Percentiles rank a stretch among this genome's conserved stretches.
Evolutionary conservation across 2,113 vertebrate species (phyloP).

Genomic region (Trogon melanurus): DNA sequence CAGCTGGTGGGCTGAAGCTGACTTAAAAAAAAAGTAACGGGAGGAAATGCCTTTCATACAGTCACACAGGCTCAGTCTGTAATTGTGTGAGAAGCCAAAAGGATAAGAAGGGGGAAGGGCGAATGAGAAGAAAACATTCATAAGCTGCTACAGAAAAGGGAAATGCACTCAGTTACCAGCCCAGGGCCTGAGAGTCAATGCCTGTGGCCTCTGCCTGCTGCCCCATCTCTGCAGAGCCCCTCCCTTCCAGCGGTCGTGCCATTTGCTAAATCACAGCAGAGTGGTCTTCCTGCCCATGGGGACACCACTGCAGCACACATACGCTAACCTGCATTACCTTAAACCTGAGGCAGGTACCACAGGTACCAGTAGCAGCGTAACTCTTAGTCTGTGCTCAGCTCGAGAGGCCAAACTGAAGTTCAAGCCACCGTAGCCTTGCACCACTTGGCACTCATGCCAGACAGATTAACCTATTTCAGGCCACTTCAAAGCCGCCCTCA

Average conservation of each 20-base stretch:
- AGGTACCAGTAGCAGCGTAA: not conserved
- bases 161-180: not conserved
- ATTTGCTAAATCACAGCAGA: not conserved
- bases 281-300: fast-evolving
- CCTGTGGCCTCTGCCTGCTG: not conserved
- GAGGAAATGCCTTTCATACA: slow-evolving; percentile 77
- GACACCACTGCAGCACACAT: fast-evolving
- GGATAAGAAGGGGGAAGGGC: slow-evolving; percentile 66
- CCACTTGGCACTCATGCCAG: not conserved
- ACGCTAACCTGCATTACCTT: not conserved
- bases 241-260: not conserved
- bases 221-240: not conserved
- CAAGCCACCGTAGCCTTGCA: not conserved
- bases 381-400: not conserved
- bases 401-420: fast-evolving
- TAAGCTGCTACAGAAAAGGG: not conserved
- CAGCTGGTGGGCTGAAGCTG: slow-evolving; percentile 62
- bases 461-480: not conserved
- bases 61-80: slow-evolving; percentile 63
- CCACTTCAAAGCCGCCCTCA: not conserved
- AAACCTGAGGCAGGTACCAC: not conserved
- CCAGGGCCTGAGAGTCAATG: not conserved
- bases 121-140: slow-evolving; percentile 7
- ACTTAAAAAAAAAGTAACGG: slow-evolving; percentile 29
- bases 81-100: slow-evolving; percentile 65